Evolutionary conservation across 1,140 invertebrate species (phyloP), one percentile per base, ranked within the genome.

Genomic region (Aphidius ervi): DNA sequence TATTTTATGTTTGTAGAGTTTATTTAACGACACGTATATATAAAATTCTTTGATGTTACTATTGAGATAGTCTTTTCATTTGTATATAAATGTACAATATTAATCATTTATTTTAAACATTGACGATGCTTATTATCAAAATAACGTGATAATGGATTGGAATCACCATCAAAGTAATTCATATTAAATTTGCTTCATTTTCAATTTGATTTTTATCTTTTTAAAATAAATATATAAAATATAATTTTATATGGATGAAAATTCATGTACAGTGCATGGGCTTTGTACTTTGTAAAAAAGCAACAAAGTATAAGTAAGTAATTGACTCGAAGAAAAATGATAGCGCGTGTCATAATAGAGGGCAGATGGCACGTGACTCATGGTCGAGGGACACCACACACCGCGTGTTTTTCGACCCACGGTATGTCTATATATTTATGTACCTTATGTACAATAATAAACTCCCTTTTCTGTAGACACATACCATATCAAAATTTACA

Each of bases 291-390:
- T 16, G 16, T 49, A 49, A 40, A 54, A 45, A 59, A 59, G 57
- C 39, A 56, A 45, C 56, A 58, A n/a, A 41, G 46, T 54, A 37
- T 40, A n/a, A 23, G 43, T 47, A 57, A 43, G 20, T 9, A 53
- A 31, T 40, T 46, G 16, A 16, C 8, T 45, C 47, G 42, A 45
- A 60, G 59, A 63, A 70, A 71, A 70, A 68, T 63, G 68, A 61
- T 72, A 62, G 56, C 58, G 50, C 62, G 62, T 70, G 66, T 73
- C 65, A 75, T 74, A 75, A 78, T 75, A 74, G 63, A 46, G 69
- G 71, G 72, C 77, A 79, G 77, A 79, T 79, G 76, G 75, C 74
- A 77, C 75, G 75, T 79, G 75, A 79, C 74, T 78, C 75, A 78
- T 59, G 59, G 42, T 57, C 31, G 61, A 54, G 46, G 61, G 64